Percentiles rank a stretch among this genome's conserved stretches.
Conservation (phyloP, 1,140 invertebrate genomes). For the Notospermus geniculatus region DNA sequence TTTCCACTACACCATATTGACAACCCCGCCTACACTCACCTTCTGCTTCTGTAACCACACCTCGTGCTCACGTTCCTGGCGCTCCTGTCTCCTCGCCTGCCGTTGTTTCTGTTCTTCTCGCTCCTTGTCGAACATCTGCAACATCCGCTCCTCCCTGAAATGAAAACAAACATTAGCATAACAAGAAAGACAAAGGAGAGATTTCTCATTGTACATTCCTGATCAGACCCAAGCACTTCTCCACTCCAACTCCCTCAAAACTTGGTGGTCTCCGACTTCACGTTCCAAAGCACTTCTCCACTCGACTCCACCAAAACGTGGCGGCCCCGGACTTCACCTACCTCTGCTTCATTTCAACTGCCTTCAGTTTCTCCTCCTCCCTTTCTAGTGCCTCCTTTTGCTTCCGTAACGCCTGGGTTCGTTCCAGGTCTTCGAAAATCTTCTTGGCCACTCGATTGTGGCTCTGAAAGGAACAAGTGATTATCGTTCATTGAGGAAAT, state of each 20-base stretch:
- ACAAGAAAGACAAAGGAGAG: background rate
- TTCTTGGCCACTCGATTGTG: background rate
- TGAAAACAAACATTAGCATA: slow-evolving; percentile 7
- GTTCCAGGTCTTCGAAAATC: slow-evolving; percentile 9
- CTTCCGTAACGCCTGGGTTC: background rate
- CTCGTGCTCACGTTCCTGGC: slow-evolving; percentile 41
- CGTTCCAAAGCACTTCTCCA: too few species aligned
- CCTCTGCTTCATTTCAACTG: slow-evolving; percentile 33
- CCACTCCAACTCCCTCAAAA: background rate
- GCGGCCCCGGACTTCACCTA: too few species aligned
- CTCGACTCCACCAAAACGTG: too few species aligned
- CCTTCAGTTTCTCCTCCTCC: slow-evolving; percentile 31
- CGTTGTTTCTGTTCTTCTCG: slow-evolving; percentile 42
- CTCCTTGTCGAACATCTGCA: slow-evolving; percentile 50
- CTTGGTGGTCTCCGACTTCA: background rate
- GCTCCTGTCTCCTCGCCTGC: slow-evolving; percentile 39
- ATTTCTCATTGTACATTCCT: background rate
- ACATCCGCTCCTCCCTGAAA: slow-evolving; percentile 41
- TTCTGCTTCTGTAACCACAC: slow-evolving; percentile 46
- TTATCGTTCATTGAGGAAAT: too few species aligned
- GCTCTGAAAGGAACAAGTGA: background rate
- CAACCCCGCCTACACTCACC: too few species aligned
- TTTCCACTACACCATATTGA: background rate
- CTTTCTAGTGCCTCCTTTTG: slow-evolving; percentile 44
- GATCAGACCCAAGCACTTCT: background rate